Evolutionary conservation across 2,113 vertebrate species (phyloP), one percentile per base, ranked within the genome.

Genomic region (Clupea harengus): DNA sequence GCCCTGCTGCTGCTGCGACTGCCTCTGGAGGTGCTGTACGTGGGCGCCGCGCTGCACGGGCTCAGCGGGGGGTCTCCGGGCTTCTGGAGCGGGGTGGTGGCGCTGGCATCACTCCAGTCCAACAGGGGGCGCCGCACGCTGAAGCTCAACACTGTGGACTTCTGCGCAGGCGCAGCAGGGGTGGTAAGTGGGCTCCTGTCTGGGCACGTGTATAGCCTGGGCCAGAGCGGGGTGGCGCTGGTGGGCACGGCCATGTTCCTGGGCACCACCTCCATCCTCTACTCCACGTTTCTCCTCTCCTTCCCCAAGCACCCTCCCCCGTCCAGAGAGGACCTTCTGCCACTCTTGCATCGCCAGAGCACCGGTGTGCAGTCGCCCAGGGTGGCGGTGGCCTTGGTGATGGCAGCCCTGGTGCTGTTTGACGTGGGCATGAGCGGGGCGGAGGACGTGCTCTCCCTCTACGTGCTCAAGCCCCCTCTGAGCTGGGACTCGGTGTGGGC

Each of bases 401-500:
- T 91, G 46, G 25, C 60, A 17, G 84, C 91, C 20, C 86, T 91
- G 57, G 78, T 91, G 80, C 81, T 92, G 49, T 92, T 91, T 28
- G 83, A 88, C 8, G 82, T 92, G 85, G 91, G 91, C 25, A 89
- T 91, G 90, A 60, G 80, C 1, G 92, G 91, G 1, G 90, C 91
- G 6, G 92, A 91, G 81, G 75, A 89, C 10, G 82, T 92, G 75
- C 86, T 92, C 46, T 86, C 85, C 7, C 86, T 92, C 50, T 92
- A 85, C 52, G 90, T 92, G 22, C 90, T 91, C 47, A 92, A 92
- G 85, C 91, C 92, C 17, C 92, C 91, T 0, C 49, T 92, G 82
- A 89, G 87, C 87, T 92, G 92, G 91, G 83, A 90, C 81, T 89
- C 92, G 0, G 88, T 92, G 47, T 92, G 91, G 89, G 88, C 89